Base-by-base conservation (phyloP, 1,140 invertebrate genomes). In the Anthonomus grandis region DNA sequence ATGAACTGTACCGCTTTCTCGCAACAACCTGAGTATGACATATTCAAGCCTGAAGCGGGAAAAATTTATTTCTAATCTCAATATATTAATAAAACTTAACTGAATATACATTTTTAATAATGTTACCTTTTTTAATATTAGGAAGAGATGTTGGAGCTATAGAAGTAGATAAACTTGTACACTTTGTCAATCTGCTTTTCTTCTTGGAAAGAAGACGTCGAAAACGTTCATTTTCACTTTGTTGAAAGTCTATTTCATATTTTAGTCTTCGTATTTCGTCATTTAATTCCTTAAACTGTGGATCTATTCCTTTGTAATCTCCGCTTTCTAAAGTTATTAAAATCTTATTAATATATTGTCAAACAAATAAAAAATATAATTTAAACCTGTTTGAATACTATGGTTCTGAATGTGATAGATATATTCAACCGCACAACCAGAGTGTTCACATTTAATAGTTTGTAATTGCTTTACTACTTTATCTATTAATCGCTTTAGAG, bases 201-300 rank as follows among this genome's bases (percentile, higher is more conserved):
- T 47, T 47, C 12, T 31, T 5, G 4, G 17, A n/a, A n/a, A 47
- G 25, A 25, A 27, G 12, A 15, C 15, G 9, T 25, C 10, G 25
- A 10, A 47, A 27, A 31, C 45, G 23, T 5, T 47, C 4, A 31
- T 47, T 47, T 15, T 47, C 45, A 13, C 13, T 31, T 31, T 47
- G 12, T 22, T 47, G 17, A 27, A 27, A 8, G 13, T 27, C 19
- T 17, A 47, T 13, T 17, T 27, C 23, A 25, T 8, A 8, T n/a
- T 31, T 24, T 4, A 47, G 18, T 10, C 19, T 27, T n/a, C 17
- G 13, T 10, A 47, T 47, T 15, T n/a, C 15, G 13, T 12, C 23
- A 13, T 12, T 2, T 17, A 27, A 15, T 6, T 18, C 9, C 4
- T 24, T n/a, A 10, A 31, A 27, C 21, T 47, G 15, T 1, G 45